phyloP scores from a whole-genome alignment of 1,140 invertebrate genomes.

The Dendrolimus punctatus region DNA sequence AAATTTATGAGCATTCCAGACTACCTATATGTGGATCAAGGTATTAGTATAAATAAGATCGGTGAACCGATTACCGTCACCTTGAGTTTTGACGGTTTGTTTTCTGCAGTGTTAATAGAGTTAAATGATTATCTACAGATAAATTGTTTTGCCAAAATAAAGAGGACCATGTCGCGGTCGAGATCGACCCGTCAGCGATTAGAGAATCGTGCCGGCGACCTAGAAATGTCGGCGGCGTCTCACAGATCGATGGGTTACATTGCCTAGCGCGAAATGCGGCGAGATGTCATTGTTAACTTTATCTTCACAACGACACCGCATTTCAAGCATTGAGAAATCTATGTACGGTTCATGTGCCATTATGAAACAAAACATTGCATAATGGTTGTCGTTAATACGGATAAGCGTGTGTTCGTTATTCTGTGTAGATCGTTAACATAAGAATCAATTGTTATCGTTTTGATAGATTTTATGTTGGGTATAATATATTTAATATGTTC shows the following conservation, averaged over 20 bases:
- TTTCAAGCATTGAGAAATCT: too few species aligned
- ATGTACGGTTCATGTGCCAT: too few species aligned
- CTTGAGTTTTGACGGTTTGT: slow-evolving; percentile 17
- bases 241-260: slow-evolving; percentile 25
- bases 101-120: slow-evolving; percentile 13
- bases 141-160: slow-evolving; percentile 1
- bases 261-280: slow-evolving; percentile 13
- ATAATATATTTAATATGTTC: too few species aligned
- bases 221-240: slow-evolving; percentile 23
- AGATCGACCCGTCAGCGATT: slow-evolving; percentile 9
- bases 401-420: too few species aligned
- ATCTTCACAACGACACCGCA: slow-evolving; percentile 1
- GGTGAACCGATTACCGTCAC: slow-evolving; percentile 16
- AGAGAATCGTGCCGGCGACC: slow-evolving; percentile 22
- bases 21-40: slow-evolving; percentile 18
- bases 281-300: slow-evolving; percentile 17
- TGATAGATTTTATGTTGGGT: too few species aligned
- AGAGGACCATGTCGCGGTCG: slow-evolving; percentile 4
- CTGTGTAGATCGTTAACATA: too few species aligned
- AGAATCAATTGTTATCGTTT: too few species aligned
- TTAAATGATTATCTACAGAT: slow-evolving; percentile 10
- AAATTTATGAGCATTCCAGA: too few species aligned
- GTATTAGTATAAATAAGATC: slow-evolving; percentile 12
- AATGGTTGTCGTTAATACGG: too few species aligned
- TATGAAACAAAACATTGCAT: too few species aligned